These are phyloP conservation scores for Cephus cinctus DNA, from an alignment of 1,140 invertebrate genomes.

Conservation along the genomic window DNA sequence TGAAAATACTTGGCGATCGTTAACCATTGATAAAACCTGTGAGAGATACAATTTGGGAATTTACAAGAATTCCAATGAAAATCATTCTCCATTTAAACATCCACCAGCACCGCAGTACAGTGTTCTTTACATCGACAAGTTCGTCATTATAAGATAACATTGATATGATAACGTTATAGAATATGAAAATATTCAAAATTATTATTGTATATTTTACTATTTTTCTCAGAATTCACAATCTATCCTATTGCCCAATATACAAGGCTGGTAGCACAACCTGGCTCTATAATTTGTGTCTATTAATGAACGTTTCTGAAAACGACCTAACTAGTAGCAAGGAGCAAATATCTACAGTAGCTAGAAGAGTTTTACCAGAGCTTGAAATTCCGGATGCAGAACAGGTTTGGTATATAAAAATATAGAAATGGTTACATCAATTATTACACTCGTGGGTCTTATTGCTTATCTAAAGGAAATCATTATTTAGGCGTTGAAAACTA, in stretches of 20 bases:
- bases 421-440: neutral
- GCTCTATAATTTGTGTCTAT: slow-evolving; percentile 54
- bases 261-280: slow-evolving; percentile 60
- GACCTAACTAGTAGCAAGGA: slow-evolving; percentile 41
- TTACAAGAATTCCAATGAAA: slow-evolving; percentile 32
- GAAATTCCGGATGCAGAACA: slow-evolving; percentile 51
- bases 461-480: slow-evolving; percentile 7
- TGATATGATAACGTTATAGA: too few relatives aligned
- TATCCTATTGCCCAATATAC: slow-evolving; percentile 61
- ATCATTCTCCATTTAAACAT: slow-evolving; percentile 43
- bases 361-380: slow-evolving; percentile 49
- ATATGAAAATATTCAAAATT: slow-evolving; percentile 4
- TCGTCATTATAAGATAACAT: slow-evolving; percentile 21
- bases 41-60: slow-evolving; percentile 51
- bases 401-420: slow-evolving; percentile 22
- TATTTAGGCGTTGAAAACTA: slow-evolving; percentile 44
- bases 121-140: slow-evolving; percentile 58
- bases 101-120: slow-evolving; percentile 57
- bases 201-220: slow-evolving; percentile 9
- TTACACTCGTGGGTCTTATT: slow-evolving; percentile 5
- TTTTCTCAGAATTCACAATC: slow-evolving; percentile 42
- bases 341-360: slow-evolving; percentile 50
- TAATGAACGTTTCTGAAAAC: slow-evolving; percentile 42
- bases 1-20: slow-evolving; percentile 38
- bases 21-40: slow-evolving; percentile 43